These are phyloP conservation scores for Palythoa caribaeorum DNA, from an alignment of 92 coral and sea anemone genomes.

Conservation along the genomic window DNA sequence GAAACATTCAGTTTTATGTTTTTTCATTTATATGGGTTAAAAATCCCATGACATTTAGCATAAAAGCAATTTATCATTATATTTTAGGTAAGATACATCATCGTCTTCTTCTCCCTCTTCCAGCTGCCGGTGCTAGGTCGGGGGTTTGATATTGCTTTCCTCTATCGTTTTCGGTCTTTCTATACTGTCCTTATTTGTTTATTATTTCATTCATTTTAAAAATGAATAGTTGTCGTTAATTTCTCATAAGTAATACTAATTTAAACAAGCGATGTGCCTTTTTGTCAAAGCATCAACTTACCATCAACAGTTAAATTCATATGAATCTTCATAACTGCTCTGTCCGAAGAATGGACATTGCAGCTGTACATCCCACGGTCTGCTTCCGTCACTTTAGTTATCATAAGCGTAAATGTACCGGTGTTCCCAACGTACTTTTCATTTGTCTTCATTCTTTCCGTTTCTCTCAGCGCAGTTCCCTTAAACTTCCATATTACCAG, in stretches of 20 bases:
- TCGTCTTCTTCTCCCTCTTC: too few species aligned
- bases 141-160: too few species aligned
- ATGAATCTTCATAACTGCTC: background rate
- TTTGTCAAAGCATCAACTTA: background rate
- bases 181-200: too few species aligned
- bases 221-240: background rate
- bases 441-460: background rate
- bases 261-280: background rate
- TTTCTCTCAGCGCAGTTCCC: background rate
- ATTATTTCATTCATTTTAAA: background rate
- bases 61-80: too few species aligned
- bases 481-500: background rate
- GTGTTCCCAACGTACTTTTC: background rate
- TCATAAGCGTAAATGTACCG: background rate
- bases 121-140: too few species aligned
- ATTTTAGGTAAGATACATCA: too few species aligned
- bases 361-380: background rate
- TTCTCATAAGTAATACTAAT: background rate
- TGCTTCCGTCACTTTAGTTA: background rate
- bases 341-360: background rate
- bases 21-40: too few species aligned
- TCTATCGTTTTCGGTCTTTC: too few species aligned
- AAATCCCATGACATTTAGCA: too few species aligned
- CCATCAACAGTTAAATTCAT: background rate
- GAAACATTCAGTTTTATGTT: too few species aligned